phyloP scores from a whole-genome alignment of 2,113 vertebrate genomes.

The Ariopsis seemanni region DNA sequence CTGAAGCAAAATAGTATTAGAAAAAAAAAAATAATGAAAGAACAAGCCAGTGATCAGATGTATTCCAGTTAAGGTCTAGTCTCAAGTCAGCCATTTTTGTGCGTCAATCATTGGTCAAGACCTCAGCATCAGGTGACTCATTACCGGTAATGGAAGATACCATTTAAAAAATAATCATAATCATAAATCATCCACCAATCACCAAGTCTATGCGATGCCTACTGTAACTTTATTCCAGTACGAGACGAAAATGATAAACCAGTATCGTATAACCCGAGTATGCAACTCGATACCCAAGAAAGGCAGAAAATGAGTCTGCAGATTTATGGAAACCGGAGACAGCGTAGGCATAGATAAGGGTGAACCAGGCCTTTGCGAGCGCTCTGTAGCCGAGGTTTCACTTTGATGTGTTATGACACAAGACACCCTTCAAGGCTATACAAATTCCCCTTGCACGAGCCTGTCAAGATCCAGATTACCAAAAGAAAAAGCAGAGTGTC shows the following conservation, averaged over 20 bases:
- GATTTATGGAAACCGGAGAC: neutral
- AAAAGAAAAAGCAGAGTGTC: slow-evolving; percentile 8
- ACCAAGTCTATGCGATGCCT: neutral
- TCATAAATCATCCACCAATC: neutral
- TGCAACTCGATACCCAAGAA: neutral
- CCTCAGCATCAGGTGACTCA: neutral
- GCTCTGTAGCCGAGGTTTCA: neutral
- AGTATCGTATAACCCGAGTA: neutral
- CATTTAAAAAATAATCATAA: neutral
- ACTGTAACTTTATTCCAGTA: neutral
- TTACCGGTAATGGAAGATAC: neutral
- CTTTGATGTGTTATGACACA: neutral
- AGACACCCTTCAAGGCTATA: neutral
- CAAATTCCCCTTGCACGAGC: slow-evolving; percentile 3
- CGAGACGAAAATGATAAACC: neutral
- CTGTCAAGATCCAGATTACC: neutral
- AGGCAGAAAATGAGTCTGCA: slow-evolving; percentile 9
- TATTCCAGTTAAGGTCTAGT: neutral
- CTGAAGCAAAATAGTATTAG: neutral
- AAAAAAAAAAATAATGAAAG: neutral
- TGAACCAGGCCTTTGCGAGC: neutral
- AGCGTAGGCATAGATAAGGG: neutral
- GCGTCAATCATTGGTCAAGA: neutral
- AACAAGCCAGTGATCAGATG: neutral
- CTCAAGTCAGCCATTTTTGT: neutral